Base-by-base conservation (phyloP, 2,888 invertebrate genomes). In the Keiferia lycopersicella region DNA sequence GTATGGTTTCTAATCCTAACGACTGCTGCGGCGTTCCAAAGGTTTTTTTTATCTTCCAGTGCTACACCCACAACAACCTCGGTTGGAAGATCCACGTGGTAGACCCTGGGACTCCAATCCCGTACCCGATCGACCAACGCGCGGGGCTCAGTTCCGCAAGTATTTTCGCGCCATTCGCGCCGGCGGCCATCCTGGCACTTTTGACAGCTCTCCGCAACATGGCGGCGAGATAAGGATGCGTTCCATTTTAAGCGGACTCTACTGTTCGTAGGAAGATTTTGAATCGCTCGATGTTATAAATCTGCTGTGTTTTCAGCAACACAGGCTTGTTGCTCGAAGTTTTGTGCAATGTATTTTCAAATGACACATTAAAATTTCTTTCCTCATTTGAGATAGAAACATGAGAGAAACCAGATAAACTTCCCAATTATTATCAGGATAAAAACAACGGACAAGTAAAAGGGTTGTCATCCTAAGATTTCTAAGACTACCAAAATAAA, bases 31-130 rank as follows among this genome's bases (percentile, higher is more conserved):
- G 22, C 12, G 14, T 53, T 53, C 26, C 20, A 26, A 22, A n/a
- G 12, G 8, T 18, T 38, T 30, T 1, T 26, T 48, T 70, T 68
- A 64, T 71, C 34, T 88, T 91, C 16, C 90, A 98, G 98, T 98
- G 98, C 86, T 98, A 96, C 89, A 95, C 96, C n/a, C 98, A 98
- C 90, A 96, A 95, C 71, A 96, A 97, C 83, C 91, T 98, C 34
- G 98, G 98, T 60, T 98, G 98, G 98, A 98, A 97, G 84, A 98
- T 98, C 73, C 94, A 96, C 83, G 96, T 98, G 2, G 94, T 97
- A 12, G 95, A 97, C 76, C 94, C 94, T 0, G 96, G 95, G 0
- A 83, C 87, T 0, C 78, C 80, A 0, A 80, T 91, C 1, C 89
- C 89, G 0, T 67, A 79, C 1, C 80, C 86, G 0, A 81, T 82